These are phyloP conservation scores for Tadarida brasiliensis DNA, from an alignment of 2,797 vertebrate species.

Conservation along the genomic window DNA sequence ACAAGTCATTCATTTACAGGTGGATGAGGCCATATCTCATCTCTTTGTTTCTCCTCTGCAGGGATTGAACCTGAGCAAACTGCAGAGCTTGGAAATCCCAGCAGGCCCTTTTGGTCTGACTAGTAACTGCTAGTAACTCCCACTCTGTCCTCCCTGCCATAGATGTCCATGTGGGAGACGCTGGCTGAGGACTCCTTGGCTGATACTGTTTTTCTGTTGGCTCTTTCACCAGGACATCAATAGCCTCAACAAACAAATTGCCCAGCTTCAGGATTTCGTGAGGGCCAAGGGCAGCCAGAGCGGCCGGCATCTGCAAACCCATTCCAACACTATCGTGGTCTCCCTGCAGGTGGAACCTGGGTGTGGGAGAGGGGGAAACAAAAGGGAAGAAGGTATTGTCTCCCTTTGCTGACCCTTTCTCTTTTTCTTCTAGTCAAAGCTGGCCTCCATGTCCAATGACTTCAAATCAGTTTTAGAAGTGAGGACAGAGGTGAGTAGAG, in stretches of 20 bases:
- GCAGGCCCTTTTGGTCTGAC: background rate
- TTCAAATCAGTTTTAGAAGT: slow-evolving; percentile 98
- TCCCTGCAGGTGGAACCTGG: slow-evolving; percentile 91
- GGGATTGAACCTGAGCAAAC: background rate
- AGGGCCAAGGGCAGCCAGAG: slow-evolving; percentile 92
- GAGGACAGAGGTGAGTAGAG: slow-evolving; percentile 94
- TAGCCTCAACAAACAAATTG: slow-evolving; percentile 97
- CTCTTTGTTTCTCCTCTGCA: background rate
- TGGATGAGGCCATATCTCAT: background rate
- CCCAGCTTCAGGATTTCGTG: slow-evolving; percentile 95
- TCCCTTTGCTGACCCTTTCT: background rate
- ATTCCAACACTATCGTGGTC: slow-evolving; percentile 96
- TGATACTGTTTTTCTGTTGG: background rate
- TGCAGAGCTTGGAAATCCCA: background rate
- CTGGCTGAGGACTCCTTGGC: background rate
- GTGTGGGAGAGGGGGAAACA: background rate
- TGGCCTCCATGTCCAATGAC: slow-evolving; percentile 98
- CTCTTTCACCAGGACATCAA: slow-evolving; percentile 92
- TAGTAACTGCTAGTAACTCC: background rate
- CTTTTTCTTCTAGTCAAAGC: slow-evolving; percentile 91
- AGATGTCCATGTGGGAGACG: background rate
- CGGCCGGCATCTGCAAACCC: slow-evolving; percentile 94
- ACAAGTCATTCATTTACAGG: background rate
- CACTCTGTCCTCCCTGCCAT: background rate
- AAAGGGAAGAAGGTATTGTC: background rate